These are phyloP conservation scores for Raja brachyura DNA, from an alignment of 2,113 vertebrate genomes.

Conservation along the genomic window DNA sequence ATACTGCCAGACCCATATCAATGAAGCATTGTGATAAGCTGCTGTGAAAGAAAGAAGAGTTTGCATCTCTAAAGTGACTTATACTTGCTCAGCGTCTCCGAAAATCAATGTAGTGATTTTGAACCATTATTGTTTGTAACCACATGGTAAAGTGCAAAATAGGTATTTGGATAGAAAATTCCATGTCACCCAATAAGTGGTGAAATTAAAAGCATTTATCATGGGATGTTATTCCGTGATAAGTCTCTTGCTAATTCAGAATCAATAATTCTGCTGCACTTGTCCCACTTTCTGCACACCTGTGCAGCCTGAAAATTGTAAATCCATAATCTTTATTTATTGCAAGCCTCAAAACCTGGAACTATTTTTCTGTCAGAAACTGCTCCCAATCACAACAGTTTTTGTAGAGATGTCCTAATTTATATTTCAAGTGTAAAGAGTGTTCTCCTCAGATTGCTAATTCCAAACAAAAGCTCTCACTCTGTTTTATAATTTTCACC, in stretches of 20 bases:
- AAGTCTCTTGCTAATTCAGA: neutral
- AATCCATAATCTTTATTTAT: neutral
- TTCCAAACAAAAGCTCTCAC: neutral
- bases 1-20: neutral
- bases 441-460: neutral
- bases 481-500: neutral
- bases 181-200: neutral
- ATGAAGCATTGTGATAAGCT: neutral
- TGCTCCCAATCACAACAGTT: neutral
- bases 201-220: neutral
- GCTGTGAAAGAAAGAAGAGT: neutral
- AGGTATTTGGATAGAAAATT: neutral
- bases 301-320: too few species aligned
- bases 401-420: neutral
- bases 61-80: neutral
- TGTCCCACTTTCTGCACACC: too few species aligned
- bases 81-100: neutral
- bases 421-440: neutral
- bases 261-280: neutral
- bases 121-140: neutral
- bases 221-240: neutral
- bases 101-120: neutral
- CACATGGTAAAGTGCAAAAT: neutral
- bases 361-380: neutral
- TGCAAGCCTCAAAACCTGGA: neutral